phyloP scores from a whole-genome alignment of 2,797 vertebrate species.

The Fratercula arctica region DNA sequence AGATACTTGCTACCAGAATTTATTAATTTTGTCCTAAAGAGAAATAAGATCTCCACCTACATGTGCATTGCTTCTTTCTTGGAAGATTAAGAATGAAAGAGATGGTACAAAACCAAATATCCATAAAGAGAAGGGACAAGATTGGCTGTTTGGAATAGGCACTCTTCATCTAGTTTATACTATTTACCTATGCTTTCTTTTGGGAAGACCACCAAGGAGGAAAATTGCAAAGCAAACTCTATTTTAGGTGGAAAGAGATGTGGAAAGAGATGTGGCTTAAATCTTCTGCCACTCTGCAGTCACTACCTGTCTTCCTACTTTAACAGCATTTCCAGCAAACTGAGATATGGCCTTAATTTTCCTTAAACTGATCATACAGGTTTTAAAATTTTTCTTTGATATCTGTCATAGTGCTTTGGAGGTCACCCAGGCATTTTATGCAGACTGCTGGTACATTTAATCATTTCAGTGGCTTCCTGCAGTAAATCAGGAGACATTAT shows the following conservation, averaged over 20 bases:
- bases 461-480: constrained; percentile 58
- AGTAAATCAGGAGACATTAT: constrained; percentile 58
- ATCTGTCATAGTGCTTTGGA: constrained; percentile 46
- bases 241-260: background rate
- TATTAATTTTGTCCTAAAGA: background rate
- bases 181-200: background rate
- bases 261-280: background rate
- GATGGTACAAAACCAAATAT: background rate
- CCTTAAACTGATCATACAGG: constrained; percentile 22
- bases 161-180: background rate
- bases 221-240: background rate
- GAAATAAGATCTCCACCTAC: background rate
- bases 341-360: constrained; percentile 41
- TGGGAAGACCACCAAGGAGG: background rate
- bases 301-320: constrained; percentile 5
- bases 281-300: background rate
- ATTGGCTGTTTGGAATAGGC: background rate
- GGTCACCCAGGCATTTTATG: constrained; percentile 55
- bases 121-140: background rate
- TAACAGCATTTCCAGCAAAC: constrained; percentile 12
- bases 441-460: constrained; percentile 50
- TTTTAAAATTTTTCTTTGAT: constrained; percentile 33
- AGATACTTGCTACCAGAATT: background rate
- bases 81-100: background rate
- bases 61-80: background rate